Percentiles rank a stretch among this genome's conserved stretches.
These are phyloP conservation scores for Anguilla marmorata DNA, from an alignment of 2,797 vertebrate species.

Conservation along the genomic window DNA sequence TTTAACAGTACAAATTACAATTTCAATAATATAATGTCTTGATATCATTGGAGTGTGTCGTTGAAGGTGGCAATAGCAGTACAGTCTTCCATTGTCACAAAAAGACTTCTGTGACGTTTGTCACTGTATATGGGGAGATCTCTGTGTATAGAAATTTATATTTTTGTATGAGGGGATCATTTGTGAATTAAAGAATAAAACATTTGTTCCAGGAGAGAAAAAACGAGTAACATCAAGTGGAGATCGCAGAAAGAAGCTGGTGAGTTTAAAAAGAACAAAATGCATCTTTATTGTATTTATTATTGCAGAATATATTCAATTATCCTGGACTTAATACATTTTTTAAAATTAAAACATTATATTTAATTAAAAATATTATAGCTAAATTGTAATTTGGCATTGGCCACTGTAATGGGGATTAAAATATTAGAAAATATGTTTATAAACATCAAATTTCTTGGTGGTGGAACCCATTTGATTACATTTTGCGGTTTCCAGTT, in stretches of 20 bases:
- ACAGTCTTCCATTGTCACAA: neutral
- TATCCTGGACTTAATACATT: neutral
- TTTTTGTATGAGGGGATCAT: neutral
- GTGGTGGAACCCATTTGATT: neutral
- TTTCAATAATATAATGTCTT: no score
- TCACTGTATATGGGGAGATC: neutral
- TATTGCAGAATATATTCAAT: neutral
- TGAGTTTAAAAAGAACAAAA: constrained; percentile 55
- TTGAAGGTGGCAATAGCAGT: neutral
- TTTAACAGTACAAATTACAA: no score
- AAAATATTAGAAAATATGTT: no score
- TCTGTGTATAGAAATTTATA: neutral
- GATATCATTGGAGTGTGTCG: no score
- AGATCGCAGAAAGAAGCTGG: constrained; percentile 61
- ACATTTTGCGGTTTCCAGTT: neutral
- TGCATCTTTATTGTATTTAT: neutral
- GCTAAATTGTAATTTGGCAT: neutral
- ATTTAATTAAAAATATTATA: neutral
- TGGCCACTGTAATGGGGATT: neutral
- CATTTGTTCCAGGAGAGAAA: constrained; percentile 60
- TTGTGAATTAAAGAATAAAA: neutral
- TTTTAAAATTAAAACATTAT: neutral
- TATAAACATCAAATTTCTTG: no score
- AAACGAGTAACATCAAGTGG: constrained; percentile 70
- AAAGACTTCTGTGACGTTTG: neutral